Conservation (phyloP, 1,140 invertebrate species). For the Pseudomyrmex pallidus region DNA sequence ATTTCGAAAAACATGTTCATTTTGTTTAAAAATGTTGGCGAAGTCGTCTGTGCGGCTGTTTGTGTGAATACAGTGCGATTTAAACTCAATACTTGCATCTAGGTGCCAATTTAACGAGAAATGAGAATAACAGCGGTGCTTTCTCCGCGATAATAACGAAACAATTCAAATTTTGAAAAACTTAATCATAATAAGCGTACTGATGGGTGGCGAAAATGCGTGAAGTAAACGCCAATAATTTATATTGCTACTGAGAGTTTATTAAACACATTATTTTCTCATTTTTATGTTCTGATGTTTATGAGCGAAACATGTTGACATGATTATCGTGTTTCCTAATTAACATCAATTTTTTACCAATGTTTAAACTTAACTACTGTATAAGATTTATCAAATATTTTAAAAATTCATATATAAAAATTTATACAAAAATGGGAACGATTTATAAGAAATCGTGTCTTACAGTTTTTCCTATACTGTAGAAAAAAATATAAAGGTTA, state of each 20-base stretch:
- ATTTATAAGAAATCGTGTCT: slow-evolving; percentile 19
- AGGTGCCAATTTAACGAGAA: slow-evolving; percentile 63
- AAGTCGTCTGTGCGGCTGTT: slow-evolving; percentile 33
- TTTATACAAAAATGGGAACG: slow-evolving; percentile 25
- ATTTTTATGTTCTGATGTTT: slow-evolving; percentile 56
- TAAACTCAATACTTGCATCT: not conserved
- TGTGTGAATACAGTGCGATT: slow-evolving; percentile 42
- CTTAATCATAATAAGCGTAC: slow-evolving; percentile 41
- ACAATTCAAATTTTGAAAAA: slow-evolving; percentile 39
- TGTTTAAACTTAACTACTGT: slow-evolving; percentile 37
- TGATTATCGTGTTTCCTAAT: slow-evolving; percentile 30
- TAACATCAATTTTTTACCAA: slow-evolving; percentile 31
- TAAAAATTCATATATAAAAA: slow-evolving; percentile 19
- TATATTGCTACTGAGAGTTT: slow-evolving; percentile 69
- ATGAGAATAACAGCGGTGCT: slow-evolving; percentile 69
- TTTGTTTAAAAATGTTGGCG: not conserved
- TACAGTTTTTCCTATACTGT: slow-evolving; percentile 9
- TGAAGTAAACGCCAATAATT: slow-evolving; percentile 67
- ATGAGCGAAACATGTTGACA: slow-evolving; percentile 56
- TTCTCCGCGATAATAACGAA: slow-evolving; percentile 59
- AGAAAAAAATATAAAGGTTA: slow-evolving; percentile 4
- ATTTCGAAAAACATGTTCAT: not conserved
- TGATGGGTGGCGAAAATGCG: slow-evolving; percentile 56
- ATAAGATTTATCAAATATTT: slow-evolving; percentile 1
- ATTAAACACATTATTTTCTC: slow-evolving; percentile 67